These are phyloP conservation scores for Dendropsophus ebraccatus DNA, from an alignment of 2,113 vertebrate genomes.

Conservation along the genomic window DNA sequence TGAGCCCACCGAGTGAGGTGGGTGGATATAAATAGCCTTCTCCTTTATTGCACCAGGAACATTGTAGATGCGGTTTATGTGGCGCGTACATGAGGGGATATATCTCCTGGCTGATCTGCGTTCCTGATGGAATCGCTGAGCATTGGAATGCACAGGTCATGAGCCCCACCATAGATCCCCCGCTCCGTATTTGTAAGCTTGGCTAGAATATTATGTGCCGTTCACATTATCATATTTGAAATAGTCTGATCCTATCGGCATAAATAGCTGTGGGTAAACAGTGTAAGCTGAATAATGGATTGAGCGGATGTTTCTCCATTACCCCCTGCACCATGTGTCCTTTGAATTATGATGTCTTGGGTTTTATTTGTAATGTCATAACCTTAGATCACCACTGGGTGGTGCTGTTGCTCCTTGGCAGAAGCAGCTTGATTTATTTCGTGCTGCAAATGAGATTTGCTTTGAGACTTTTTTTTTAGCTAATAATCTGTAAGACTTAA, in stretches of 20 bases:
- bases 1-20: not conserved
- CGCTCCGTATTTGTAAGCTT: not conserved
- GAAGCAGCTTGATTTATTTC: not conserved
- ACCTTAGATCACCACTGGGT: conserved; percentile 66
- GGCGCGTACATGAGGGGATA: not conserved
- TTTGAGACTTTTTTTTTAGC: not conserved
- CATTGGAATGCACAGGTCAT: not conserved
- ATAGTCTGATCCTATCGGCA: not conserved
- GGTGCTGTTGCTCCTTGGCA: conserved; percentile 68
- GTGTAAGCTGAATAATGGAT: conserved; percentile 15
- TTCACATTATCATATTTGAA: not conserved
- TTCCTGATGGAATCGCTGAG: not conserved
- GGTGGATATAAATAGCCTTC: not conserved
- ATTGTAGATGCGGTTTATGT: conserved; percentile 3
- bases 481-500: not conserved
- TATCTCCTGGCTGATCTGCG: not conserved
- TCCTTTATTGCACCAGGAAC: conserved; percentile 36
- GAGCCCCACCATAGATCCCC: not conserved
- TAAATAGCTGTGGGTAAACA: not conserved
- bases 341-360: not conserved
- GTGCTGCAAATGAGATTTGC: not conserved
- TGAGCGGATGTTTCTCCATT: not conserved
- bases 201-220: not conserved
- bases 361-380: conserved; percentile 27
- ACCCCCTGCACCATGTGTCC: not conserved